A percentile compares a stretch with the other conserved stretches of the same genome.
phyloP scores from a whole-genome alignment of 2,113 vertebrate species.

The Anarrhichthys ocellatus region DNA sequence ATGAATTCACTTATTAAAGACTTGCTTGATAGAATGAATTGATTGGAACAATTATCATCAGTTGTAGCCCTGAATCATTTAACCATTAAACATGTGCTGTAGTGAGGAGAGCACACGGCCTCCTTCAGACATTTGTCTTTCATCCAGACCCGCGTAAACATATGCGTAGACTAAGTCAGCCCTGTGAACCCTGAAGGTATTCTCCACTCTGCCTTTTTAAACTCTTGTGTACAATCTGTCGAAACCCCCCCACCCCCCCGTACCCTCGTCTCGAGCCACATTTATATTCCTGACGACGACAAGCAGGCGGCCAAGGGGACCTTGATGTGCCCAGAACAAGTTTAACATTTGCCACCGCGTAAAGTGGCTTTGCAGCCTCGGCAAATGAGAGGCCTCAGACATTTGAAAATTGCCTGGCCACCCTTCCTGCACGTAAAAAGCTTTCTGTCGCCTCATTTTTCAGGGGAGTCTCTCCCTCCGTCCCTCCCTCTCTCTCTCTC shows the following conservation, averaged over 20 bases:
- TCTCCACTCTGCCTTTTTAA: constrained; percentile 24
- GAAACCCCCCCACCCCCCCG: background rate
- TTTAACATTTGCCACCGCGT: constrained; percentile 72
- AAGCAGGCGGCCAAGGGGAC: constrained; percentile 65
- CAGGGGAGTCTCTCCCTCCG: constrained; percentile 46
- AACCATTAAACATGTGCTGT: background rate
- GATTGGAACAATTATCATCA: background rate
- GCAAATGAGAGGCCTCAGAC: constrained; percentile 75
- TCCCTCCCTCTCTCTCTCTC: background rate
- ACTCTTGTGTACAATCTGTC: constrained; percentile 34
- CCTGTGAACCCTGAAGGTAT: background rate
- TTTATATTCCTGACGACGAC: constrained; percentile 69
- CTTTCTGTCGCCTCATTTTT: constrained; percentile 78
- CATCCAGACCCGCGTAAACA: background rate
- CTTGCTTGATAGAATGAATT: background rate
- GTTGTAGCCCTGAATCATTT: background rate
- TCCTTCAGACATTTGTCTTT: background rate
- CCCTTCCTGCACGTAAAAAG: constrained; percentile 64
- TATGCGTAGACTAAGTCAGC: background rate
- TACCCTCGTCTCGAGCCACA: constrained; percentile 33
- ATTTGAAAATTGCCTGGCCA: constrained; percentile 74
- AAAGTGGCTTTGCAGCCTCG: constrained; percentile 64
- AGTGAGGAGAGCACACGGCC: background rate
- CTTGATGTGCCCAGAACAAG: constrained; percentile 74
- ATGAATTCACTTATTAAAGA: background rate